These are phyloP conservation scores for Autographa gamma DNA, from an alignment of 2,888 invertebrate genomes.

Conservation along the genomic window DNA sequence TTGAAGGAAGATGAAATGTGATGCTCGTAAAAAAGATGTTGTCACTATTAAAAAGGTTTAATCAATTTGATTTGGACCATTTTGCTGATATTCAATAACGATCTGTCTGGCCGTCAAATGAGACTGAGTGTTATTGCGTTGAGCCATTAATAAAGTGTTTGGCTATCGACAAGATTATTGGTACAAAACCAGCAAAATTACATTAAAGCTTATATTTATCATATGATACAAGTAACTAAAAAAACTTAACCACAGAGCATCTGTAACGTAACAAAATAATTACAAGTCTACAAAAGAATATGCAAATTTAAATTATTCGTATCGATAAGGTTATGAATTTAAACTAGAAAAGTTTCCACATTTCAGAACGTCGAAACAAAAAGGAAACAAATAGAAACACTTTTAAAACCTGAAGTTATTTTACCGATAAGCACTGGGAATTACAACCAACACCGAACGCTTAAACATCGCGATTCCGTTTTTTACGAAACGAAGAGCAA, in stretches of 20 bases:
- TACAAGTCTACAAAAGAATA: not conserved
- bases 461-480: slow-evolving; percentile 41
- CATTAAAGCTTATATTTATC: no score
- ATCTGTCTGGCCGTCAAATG: not conserved
- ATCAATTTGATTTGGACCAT: not conserved
- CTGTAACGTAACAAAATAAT: no score
- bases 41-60: not conserved
- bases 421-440: slow-evolving; percentile 38
- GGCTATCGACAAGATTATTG: no score
- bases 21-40: not conserved
- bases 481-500: slow-evolving; percentile 62
- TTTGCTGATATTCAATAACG: slow-evolving; percentile 4
- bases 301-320: not conserved
- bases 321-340: not conserved
- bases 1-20: not conserved
- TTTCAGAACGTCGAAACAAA: not conserved
- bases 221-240: no score
- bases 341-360: not conserved
- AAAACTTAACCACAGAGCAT: no score
- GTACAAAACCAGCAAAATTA: no score
- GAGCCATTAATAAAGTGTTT: not conserved
- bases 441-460: slow-evolving; percentile 37
- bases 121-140: not conserved
- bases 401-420: slow-evolving; percentile 37
- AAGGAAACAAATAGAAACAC: slow-evolving; percentile 1